Base-by-base conservation (phyloP, 2,113 vertebrate genomes). In the Notothenia rossii region DNA sequence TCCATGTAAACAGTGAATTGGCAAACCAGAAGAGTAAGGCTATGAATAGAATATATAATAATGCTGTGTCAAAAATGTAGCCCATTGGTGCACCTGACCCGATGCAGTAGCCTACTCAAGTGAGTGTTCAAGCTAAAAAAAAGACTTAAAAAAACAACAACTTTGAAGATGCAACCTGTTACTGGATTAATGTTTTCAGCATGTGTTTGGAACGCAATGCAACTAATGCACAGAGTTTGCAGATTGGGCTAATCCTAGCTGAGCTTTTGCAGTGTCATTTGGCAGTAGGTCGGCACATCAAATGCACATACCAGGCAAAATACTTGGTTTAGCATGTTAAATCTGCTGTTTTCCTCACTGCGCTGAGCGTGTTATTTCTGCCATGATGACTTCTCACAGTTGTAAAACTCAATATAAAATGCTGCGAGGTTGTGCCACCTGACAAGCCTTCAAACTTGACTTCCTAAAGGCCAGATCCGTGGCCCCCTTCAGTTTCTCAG, bases 401-500 rank as follows among this genome's bases (percentile, higher is more conserved):
- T 8, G 3, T 49, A 51, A 40, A 75, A 50, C 46, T 43, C 4
- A 17, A 4, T 29, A 8, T 25, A 14, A 64, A 63, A 18, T 7
- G 1, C 58, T 15, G 13, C 9, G 11, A 12, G 7, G 25, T 58
- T 25, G 46, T 25, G 17, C 17, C 10, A 33, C 67, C 43, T 33
- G 7, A 70, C 14, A 18, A 54, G 40, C 5, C 15, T 53, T 70
- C 56, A 61, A 68, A 51, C 46, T 14, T 3, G 2, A 55, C 62
- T 50, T 53, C 29, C 22, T 14, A 8, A 40, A 49, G 33, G 22
- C 45, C 20, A 17, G 56, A 56, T 50, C 63, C 9, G 1, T 45
- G 43, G 22, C 59, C 75, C 53, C 46, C 45, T 55, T 75, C 49
- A 7, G 71, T 65, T 66, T 70, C 66, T 74, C 72, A 48, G 79